Percentiles rank a stretch among this genome's conserved stretches.
phyloP scores from a whole-genome alignment of 2,888 invertebrate genomes.

The Chromoteleia sp. region DNA sequence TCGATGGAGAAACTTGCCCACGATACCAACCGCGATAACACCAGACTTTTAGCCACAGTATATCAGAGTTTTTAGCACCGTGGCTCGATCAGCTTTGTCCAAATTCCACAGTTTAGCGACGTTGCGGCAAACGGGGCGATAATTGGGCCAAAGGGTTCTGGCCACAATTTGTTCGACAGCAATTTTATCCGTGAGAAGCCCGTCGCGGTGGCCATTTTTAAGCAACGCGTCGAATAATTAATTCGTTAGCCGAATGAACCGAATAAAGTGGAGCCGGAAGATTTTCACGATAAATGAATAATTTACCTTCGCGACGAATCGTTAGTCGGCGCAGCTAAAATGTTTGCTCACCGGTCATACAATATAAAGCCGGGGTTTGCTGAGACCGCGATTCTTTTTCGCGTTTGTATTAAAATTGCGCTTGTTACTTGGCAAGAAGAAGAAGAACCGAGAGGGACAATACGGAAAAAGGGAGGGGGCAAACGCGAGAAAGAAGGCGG shows the following conservation, averaged over 20 bases:
- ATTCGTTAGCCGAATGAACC: conserved; percentile 38
- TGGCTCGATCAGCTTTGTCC: too few relatives aligned
- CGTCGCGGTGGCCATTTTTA: conserved; percentile 11
- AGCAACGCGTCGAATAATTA: conserved; percentile 47
- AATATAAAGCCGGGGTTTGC: conserved; percentile 29
- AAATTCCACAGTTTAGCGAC: too few relatives aligned
- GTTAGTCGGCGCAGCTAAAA: conserved; percentile 35
- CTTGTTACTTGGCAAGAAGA: conserved; percentile 43
- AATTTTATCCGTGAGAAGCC: too few relatives aligned
- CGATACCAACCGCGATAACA: too few relatives aligned
- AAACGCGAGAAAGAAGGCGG: conserved; percentile 12
- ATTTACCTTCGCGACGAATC: conserved; percentile 51
- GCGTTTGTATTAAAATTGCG: conserved; percentile 38
- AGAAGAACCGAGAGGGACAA: conserved; percentile 24
- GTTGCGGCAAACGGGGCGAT: too few relatives aligned
- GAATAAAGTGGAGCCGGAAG: conserved; percentile 47
- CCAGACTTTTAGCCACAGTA: too few relatives aligned
- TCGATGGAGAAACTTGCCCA: too few relatives aligned
- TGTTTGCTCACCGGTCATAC: conserved; percentile 55
- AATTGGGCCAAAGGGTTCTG: too few relatives aligned
- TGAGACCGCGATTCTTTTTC: conserved; percentile 56
- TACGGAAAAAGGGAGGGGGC: conserved; percentile 11
- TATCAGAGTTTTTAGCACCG: too few relatives aligned
- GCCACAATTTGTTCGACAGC: too few relatives aligned
- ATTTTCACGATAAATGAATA: conserved; percentile 55